Percentiles rank a stretch among this genome's conserved stretches.
These are phyloP conservation scores for Drosophila arawakana DNA, from an alignment of 1,140 invertebrate genomes.

Conservation along the genomic window DNA sequence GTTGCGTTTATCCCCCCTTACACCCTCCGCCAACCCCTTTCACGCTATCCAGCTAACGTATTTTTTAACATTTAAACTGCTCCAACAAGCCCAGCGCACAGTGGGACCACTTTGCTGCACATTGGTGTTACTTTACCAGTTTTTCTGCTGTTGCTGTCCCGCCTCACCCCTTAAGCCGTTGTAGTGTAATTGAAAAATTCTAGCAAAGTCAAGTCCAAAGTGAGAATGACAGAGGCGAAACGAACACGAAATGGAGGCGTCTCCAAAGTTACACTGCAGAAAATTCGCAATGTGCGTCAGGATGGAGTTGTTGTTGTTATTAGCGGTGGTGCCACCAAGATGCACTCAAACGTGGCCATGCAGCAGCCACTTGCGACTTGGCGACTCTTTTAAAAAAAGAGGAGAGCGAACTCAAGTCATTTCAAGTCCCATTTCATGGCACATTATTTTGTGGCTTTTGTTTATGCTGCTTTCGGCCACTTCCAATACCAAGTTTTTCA, in stretches of 20 bases:
- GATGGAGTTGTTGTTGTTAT: background rate
- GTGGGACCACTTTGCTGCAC: conserved; percentile 63
- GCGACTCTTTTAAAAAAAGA: conserved; percentile 4
- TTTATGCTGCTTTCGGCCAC: conserved; percentile 64
- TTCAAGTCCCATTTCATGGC: conserved; percentile 74
- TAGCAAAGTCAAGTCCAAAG: conserved; percentile 81
- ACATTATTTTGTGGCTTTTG: conserved; percentile 82
- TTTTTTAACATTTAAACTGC: conserved; percentile 71
- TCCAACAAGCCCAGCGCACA: conserved; percentile 38
- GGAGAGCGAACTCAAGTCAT: background rate
- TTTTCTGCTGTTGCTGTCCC: conserved; percentile 27
- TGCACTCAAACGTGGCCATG: conserved; percentile 54
- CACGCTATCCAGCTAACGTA: conserved; percentile 46
- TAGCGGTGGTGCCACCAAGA: conserved; percentile 3
- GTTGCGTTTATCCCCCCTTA: background rate
- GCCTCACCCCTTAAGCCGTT: conserved; percentile 42
- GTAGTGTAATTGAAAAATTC: conserved; percentile 81
- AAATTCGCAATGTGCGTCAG: conserved; percentile 60
- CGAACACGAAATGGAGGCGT: conserved; percentile 54
- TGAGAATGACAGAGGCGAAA: conserved; percentile 67
- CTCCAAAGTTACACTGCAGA: conserved; percentile 78
- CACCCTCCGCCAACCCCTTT: no score
- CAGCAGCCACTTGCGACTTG: conserved; percentile 15
- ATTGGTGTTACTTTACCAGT: conserved; percentile 33
- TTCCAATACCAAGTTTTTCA: conserved; percentile 45